phyloP scores from a whole-genome alignment of 2,888 invertebrate genomes.

The Drosophila aldrichi region DNA sequence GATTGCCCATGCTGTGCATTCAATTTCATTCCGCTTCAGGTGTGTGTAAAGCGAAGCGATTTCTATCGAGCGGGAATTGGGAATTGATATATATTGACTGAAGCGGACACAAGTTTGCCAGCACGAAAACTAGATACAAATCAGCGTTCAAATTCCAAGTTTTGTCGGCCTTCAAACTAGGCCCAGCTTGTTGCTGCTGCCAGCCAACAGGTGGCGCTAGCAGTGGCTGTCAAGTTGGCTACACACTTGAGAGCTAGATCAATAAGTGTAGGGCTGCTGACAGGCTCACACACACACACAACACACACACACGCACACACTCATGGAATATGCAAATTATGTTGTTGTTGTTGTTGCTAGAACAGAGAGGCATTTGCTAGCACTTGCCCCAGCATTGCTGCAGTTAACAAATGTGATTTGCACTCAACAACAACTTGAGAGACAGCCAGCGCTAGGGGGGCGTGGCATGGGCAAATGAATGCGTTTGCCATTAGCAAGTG shows the following conservation, averaged over 20 bases:
- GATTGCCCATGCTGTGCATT: constrained; percentile 28
- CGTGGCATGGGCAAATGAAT: background rate
- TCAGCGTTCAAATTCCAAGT: too few relatives aligned
- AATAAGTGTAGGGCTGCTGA: constrained; percentile 34
- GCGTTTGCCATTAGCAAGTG: constrained; percentile 23
- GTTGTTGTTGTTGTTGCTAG: constrained; percentile 14
- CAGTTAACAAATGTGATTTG: constrained; percentile 37
- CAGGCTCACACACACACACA: background rate
- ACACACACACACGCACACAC: background rate
- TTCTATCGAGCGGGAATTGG: constrained; percentile 8
- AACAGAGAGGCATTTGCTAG: constrained; percentile 10
- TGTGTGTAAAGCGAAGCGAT: constrained; percentile 10
- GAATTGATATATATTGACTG: constrained; percentile 11
- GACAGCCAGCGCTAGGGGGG: background rate
- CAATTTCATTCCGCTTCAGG: constrained; percentile 27
- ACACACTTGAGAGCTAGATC: constrained; percentile 27
- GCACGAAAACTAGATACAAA: background rate
- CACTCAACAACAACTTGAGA: constrained; percentile 16
- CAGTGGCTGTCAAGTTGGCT: constrained; percentile 3
- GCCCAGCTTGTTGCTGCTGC: background rate
- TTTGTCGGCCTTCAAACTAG: background rate
- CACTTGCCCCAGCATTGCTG: constrained; percentile 23
- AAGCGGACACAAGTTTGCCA: background rate
- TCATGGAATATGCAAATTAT: constrained; percentile 25
- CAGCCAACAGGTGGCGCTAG: constrained; percentile 41